Evolutionary conservation across 1,140 invertebrate species (phyloP).

Genomic region (Nephila pilipes): DNA sequence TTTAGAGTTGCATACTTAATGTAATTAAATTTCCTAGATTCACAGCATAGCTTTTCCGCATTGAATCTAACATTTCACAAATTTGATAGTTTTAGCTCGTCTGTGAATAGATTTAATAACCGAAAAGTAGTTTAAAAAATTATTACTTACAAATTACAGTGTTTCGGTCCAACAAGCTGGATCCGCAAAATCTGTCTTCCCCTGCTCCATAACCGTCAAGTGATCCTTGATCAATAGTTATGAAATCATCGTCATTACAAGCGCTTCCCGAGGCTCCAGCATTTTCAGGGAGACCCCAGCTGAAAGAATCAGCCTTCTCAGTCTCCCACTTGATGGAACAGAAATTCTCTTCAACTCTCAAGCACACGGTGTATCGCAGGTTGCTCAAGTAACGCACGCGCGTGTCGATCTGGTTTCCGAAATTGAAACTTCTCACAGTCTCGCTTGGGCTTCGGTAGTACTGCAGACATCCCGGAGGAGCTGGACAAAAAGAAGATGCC

Average conservation of each 20-base stretch:
- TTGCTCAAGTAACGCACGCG: slow-evolving; percentile 90
- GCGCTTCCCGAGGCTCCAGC: slow-evolving; percentile 80
- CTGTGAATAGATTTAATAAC: no score
- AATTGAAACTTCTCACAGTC: slow-evolving; percentile 85
- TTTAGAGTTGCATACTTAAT: no score
- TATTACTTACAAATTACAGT: slow-evolving; percentile 78
- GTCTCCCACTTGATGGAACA: slow-evolving; percentile 86
- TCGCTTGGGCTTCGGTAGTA: slow-evolving; percentile 78
- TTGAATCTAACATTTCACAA: no score
- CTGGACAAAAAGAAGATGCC: slow-evolving; percentile 29
- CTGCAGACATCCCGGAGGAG: slow-evolving; percentile 79
- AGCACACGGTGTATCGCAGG: slow-evolving; percentile 92
- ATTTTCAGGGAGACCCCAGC: slow-evolving; percentile 76
- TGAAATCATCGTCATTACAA: slow-evolving; percentile 93
- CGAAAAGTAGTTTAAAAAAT: not conserved
- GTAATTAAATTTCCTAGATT: no score
- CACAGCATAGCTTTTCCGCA: no score
- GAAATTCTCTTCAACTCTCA: slow-evolving; percentile 91
- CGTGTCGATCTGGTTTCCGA: slow-evolving; percentile 81
- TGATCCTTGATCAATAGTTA: slow-evolving; percentile 90
- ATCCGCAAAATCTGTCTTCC: slow-evolving; percentile 79
- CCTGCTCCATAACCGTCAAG: slow-evolving; percentile 78
- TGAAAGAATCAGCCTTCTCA: slow-evolving; percentile 78
- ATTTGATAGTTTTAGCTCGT: no score
- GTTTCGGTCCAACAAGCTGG: slow-evolving; percentile 78